Conservation (phyloP, 2,888 invertebrate species). For the Drosophila macrothrix region DNA sequence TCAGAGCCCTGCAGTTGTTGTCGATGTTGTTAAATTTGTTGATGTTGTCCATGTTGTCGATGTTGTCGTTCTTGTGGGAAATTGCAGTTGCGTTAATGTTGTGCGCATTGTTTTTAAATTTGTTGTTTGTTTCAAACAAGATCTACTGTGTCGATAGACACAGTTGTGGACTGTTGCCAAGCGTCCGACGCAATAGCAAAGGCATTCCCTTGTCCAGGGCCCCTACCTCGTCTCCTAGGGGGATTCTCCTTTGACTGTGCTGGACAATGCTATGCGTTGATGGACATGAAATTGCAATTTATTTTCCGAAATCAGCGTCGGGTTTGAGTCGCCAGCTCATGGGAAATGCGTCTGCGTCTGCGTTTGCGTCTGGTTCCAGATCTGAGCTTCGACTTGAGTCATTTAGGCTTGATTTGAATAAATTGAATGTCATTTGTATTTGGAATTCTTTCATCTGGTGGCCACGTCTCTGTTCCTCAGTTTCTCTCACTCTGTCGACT, state of each 20-base stretch:
- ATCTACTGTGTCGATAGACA: slow-evolving; percentile 60
- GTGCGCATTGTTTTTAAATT: slow-evolving; percentile 58
- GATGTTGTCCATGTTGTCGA: slow-evolving; percentile 30
- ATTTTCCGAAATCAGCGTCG: slow-evolving; percentile 72
- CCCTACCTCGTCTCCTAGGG: slow-evolving; percentile 1
- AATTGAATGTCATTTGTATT: slow-evolving; percentile 80
- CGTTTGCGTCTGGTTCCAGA: slow-evolving; percentile 8
- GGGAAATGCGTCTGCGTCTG: slow-evolving; percentile 43
- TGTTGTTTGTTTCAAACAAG: slow-evolving; percentile 45
- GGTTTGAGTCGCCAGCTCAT: slow-evolving; percentile 45
- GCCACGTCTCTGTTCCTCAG: slow-evolving; percentile 18
- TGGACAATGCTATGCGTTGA: slow-evolving; percentile 50
- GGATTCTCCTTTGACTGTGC: slow-evolving; percentile 28
- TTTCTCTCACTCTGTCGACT: slow-evolving; percentile 38
- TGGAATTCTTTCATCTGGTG: slow-evolving; percentile 64
- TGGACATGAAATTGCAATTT: slow-evolving; percentile 81
- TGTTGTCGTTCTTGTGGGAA: slow-evolving; percentile 22
- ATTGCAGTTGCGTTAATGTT: slow-evolving; percentile 56
- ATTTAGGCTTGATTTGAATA: slow-evolving; percentile 79
- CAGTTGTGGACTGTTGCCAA: slow-evolving; percentile 35
- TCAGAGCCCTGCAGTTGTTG: slow-evolving; percentile 44
- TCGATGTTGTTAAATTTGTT: slow-evolving; percentile 9
- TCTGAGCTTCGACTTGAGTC: slow-evolving; percentile 32
- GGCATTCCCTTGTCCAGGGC: slow-evolving; percentile 15
- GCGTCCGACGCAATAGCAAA: slow-evolving; percentile 9